phyloP scores from a whole-genome alignment of 1,140 invertebrate species.

The Lithobius niger region DNA sequence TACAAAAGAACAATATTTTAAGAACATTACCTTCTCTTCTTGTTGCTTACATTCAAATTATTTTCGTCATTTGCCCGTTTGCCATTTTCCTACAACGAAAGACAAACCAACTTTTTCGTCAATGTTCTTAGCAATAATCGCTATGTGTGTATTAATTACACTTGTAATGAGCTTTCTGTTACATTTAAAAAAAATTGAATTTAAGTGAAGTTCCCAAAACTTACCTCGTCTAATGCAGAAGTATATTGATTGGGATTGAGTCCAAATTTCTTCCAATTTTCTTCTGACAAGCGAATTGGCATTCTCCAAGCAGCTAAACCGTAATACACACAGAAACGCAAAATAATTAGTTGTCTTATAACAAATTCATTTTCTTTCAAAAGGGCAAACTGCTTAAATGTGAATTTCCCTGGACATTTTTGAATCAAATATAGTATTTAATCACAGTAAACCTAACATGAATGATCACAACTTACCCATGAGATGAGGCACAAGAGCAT shows the following conservation, averaged over 20 bases:
- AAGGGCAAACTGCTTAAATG: too few relatives aligned
- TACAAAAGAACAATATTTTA: neutral
- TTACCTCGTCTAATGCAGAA: too few relatives aligned
- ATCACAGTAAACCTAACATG: neutral
- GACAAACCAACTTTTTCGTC: conserved; percentile 1
- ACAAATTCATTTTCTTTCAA: too few relatives aligned
- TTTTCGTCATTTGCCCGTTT: conserved; percentile 13
- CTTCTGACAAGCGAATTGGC: conserved; percentile 75
- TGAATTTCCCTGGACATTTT: neutral
- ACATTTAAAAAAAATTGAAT: too few relatives aligned
- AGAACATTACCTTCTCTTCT: neutral
- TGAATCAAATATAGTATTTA: neutral
- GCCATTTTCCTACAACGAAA: conserved; percentile 1
- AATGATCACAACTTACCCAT: conserved; percentile 60
- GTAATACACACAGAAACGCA: conserved; percentile 23
- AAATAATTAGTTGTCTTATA: too few relatives aligned
- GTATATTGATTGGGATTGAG: conserved; percentile 9
- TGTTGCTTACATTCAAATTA: neutral
- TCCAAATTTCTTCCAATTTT: conserved; percentile 26
- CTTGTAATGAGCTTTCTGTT: too few relatives aligned
- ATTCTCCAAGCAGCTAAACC: conserved; percentile 81
- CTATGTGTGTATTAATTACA: too few relatives aligned
- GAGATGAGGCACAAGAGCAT: conserved; percentile 68
- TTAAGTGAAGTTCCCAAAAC: too few relatives aligned
- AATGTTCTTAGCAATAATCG: too few relatives aligned